Evolutionary conservation across 2,797 vertebrate genomes (phyloP).

Genomic region (Ciconia nigra): DNA sequence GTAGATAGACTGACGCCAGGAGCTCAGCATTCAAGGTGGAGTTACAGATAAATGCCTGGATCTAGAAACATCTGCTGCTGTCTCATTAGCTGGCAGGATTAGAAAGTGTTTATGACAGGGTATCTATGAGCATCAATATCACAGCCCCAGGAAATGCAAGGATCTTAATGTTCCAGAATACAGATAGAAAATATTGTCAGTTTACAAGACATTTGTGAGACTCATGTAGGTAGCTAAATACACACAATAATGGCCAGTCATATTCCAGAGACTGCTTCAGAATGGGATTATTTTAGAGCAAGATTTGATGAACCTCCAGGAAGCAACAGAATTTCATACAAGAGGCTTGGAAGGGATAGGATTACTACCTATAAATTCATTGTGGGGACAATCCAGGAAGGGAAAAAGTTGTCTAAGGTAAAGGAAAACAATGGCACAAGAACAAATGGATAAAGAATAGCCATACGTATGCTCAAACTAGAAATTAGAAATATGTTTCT

Average conservation of each 20-base stretch:
- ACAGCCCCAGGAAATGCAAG: not conserved
- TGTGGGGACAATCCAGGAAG: not conserved
- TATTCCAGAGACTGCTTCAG: not conserved
- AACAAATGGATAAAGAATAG: not conserved
- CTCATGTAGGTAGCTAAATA: not conserved
- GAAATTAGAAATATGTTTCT: not conserved
- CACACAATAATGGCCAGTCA: not conserved
- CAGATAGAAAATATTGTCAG: not conserved
- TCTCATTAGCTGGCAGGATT: not conserved
- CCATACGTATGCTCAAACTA: not conserved
- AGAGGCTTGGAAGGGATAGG: not conserved
- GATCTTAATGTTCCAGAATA: not conserved
- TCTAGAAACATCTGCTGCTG: not conserved
- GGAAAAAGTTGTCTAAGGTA: not conserved
- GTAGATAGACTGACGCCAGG: not conserved
- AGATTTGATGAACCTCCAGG: not conserved
- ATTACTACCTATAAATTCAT: not conserved
- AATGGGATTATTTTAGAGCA: not conserved
- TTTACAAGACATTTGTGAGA: not conserved
- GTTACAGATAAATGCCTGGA: not conserved
- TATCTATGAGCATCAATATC: not conserved
- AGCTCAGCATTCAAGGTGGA: not conserved
- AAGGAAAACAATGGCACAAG: not conserved
- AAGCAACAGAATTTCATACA: not conserved
- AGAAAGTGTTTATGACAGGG: not conserved